Conservation (phyloP, 1,140 invertebrate genomes). For the Coptotermes formosanus region DNA sequence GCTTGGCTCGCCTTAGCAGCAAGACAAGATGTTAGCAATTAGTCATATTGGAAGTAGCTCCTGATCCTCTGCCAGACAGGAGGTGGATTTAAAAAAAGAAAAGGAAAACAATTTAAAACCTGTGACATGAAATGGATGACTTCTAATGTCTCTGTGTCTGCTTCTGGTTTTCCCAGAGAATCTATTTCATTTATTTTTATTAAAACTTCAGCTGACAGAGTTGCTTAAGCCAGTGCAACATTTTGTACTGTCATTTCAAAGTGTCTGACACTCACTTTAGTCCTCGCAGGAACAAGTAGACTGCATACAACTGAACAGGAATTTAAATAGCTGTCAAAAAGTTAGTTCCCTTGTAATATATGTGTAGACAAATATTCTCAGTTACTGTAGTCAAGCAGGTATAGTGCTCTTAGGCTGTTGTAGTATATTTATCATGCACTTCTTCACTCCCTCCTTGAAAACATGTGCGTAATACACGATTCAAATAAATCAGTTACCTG, state of each 20-base stretch:
- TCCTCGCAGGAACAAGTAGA: not conserved
- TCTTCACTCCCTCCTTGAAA: too few relatives aligned
- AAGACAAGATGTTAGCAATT: constrained; percentile 13
- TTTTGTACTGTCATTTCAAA: too few relatives aligned
- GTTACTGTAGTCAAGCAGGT: too few relatives aligned
- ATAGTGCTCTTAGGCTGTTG: too few relatives aligned
- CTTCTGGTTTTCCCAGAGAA: not conserved
- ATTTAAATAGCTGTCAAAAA: not conserved
- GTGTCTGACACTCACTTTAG: not conserved
- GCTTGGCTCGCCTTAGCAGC: not conserved
- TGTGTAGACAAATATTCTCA: too few relatives aligned
- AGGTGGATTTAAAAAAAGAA: not conserved
- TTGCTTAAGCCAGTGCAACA: not conserved
- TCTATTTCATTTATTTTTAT: not conserved
- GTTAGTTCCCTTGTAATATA: too few relatives aligned
- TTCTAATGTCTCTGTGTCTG: not conserved
- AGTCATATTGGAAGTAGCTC: not conserved
- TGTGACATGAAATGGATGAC: not conserved
- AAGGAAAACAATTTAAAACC: not conserved
- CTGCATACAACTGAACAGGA: not conserved
- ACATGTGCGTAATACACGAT: too few relatives aligned
- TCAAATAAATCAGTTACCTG: too few relatives aligned
- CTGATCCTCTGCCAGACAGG: not conserved
- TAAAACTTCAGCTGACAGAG: not conserved
- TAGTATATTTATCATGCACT: too few relatives aligned